phyloP scores from a whole-genome alignment of 2,888 invertebrate genomes.

The Hololepta plana region DNA sequence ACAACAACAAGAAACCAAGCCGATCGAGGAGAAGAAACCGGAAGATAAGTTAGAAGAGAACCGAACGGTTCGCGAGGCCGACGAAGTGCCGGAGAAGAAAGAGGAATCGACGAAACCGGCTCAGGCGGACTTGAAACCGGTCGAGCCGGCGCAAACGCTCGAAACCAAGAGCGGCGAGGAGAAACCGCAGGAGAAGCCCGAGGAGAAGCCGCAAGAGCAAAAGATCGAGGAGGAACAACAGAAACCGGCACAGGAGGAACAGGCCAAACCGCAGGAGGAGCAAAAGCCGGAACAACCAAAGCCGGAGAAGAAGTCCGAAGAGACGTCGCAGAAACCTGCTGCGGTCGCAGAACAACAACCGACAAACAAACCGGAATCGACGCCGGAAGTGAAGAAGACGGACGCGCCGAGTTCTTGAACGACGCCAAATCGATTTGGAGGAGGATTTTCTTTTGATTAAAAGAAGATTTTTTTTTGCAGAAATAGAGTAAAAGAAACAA shows the following conservation, averaged over 20 bases:
- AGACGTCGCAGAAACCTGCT: conserved; percentile 2
- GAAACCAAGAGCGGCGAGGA: conserved; percentile 17
- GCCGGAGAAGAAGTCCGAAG: conserved; percentile 8
- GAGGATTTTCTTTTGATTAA: no score
- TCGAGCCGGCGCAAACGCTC: conserved; percentile 10
- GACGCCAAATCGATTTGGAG: no score
- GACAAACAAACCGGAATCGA: no score
- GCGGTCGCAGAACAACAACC: conserved; percentile 1
- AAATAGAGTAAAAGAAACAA: no score
- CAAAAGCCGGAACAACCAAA: conserved; percentile 12
- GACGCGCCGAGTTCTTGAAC: no score
- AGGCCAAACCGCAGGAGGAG: conserved; percentile 1
- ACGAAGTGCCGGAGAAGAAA: conserved; percentile 4
- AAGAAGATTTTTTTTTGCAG: no score
- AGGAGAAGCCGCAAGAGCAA: conserved; percentile 22
- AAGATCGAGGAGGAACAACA: conserved; percentile 18
- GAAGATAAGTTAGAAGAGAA: conserved; percentile 15
- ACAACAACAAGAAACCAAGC: conserved; percentile 7
- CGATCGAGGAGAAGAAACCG: conserved; percentile 14
- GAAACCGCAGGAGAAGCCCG: conserved; percentile 8
- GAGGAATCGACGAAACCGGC: conserved; percentile 11
- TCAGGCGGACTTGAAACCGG: conserved; percentile 12
- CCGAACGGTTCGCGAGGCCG: conserved; percentile 6
- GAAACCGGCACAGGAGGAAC: conserved; percentile 3
- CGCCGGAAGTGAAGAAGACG: no score